Conservation (phyloP, 2,888 invertebrate species). For the Hydraecia micacea region DNA sequence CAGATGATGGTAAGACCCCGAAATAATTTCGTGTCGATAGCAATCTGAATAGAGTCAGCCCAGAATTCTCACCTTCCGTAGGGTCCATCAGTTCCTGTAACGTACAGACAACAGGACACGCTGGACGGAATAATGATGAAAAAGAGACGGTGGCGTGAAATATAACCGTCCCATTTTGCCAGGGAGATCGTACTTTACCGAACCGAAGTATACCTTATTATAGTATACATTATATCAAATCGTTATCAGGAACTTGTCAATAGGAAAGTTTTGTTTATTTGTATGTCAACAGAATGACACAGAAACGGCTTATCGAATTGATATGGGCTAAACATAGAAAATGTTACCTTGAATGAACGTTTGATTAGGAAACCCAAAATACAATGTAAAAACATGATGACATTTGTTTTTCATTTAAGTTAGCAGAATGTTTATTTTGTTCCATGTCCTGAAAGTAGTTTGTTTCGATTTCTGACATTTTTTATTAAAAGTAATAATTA, state of each 20-base stretch:
- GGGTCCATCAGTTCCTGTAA: too few relatives aligned
- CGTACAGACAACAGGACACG: neutral
- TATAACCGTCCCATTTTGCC: neutral
- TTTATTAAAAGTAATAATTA: neutral
- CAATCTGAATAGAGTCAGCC: too few relatives aligned
- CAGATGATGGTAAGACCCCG: neutral
- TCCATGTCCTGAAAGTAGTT: neutral
- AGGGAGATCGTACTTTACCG: neutral
- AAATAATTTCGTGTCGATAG: neutral
- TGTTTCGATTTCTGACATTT: neutral
- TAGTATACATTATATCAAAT: neutral
- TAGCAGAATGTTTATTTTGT: neutral
- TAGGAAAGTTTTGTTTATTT: slow-evolving; percentile 50
- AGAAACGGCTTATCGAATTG: slow-evolving; percentile 26
- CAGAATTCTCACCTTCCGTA: neutral
- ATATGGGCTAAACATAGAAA: slow-evolving; percentile 9
- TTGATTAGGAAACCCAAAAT: neutral
- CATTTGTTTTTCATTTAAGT: neutral
- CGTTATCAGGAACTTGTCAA: slow-evolving; percentile 27
- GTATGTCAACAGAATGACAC: slow-evolving; percentile 31
- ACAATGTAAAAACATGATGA: neutral
- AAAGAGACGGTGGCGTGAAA: neutral
- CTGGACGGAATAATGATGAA: neutral
- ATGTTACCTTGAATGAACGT: slow-evolving; percentile 10
- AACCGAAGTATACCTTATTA: neutral